Base-by-base conservation (phyloP, 1,140 invertebrate genomes). In the Drosophila tropicalis region DNA sequence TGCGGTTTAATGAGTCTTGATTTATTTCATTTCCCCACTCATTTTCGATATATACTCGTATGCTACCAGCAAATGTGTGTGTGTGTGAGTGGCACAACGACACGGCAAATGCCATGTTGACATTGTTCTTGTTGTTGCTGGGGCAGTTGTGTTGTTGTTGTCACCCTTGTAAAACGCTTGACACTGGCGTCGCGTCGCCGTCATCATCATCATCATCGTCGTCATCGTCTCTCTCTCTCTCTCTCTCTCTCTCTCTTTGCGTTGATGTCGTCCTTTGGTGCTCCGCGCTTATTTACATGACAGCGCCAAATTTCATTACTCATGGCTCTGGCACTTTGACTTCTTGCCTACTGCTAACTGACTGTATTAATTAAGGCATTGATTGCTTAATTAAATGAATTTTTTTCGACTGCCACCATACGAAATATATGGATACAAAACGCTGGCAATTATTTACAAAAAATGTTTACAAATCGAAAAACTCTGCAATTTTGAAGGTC, bases 21-120 rank as follows among this genome's bases (percentile, higher is more conserved):
- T 87, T 87, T 87, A 87, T 87, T 87, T 87, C 76, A 87, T 87
- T 87, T 87, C 72, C 83, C 70, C 72, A 62, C 66, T 77, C 72
- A 69, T 73, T 75, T 81, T 81, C 82, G 70, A 75, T 70, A 78
- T 65, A 58, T 65, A 58, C 70, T 51, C 44, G 17, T 51, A 22
- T 51, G 44, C 17, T 51, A 51, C 17, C 22, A 51, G 44, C 10
- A 19, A 19, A 15, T 47, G 15, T 44, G 41, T 44, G 6, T 19
- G 44, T 12, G 17, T 51, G 44, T 19, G 19, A 19, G 44, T 51
- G 9, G 15, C 32, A 61, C 63, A 60, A 67, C 60, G 66, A 41
- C 63, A 47, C 69, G 51, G 41, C 51, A 40, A 65, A 10, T 56
- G 15, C 40, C 29, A 36, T 60, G 62, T 62, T 60, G 41, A 39